Evolutionary conservation across 2,797 vertebrate genomes (phyloP).

Genomic region (Phataginus tricuspis): DNA sequence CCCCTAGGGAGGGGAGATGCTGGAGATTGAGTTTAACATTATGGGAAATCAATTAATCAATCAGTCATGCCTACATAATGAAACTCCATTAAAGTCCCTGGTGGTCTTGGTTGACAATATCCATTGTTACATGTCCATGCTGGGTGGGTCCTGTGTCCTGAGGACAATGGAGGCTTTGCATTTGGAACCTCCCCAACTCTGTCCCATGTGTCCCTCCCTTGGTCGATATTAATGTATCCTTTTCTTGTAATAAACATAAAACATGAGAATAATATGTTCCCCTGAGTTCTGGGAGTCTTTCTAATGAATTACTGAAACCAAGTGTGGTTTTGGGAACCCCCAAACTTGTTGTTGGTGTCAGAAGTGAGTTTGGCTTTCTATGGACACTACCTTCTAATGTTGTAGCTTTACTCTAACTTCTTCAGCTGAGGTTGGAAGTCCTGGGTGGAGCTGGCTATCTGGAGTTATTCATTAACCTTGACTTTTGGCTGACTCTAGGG

Average conservation of each 20-base stretch:
- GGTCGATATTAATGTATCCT: background rate
- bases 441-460: background rate
- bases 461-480: background rate
- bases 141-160: too few species aligned
- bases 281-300: background rate
- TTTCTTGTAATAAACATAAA: background rate
- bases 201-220: background rate
- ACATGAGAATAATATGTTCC: background rate
- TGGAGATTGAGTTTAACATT: background rate
- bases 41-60: background rate
- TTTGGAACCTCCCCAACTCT: too few species aligned
- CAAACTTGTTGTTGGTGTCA: background rate
- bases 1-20: background rate
- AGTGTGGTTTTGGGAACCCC: background rate
- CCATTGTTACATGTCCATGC: background rate
- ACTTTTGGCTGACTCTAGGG: background rate
- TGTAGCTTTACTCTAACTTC: background rate
- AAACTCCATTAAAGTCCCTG: background rate
- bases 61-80: too few species aligned
- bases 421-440: background rate
- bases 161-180: background rate
- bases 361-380: background rate
- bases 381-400: background rate
- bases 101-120: fast-evolving
- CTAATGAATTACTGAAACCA: background rate